Conservation (phyloP, 1,140 invertebrate species). For the Dufourea novaeangliae region DNA sequence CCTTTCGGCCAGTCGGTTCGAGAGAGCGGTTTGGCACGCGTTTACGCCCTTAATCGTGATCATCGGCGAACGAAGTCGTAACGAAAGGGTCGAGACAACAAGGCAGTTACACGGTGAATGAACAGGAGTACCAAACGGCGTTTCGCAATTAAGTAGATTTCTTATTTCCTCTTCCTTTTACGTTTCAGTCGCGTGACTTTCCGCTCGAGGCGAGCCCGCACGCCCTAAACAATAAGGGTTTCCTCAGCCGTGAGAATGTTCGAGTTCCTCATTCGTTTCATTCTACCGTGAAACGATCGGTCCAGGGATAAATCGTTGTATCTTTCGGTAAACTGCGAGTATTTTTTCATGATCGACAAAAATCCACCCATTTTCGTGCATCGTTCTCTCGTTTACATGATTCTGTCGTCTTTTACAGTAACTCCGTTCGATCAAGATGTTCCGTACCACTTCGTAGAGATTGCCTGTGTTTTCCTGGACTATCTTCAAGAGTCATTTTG, state of each 20-base stretch:
- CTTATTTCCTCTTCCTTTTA: slow-evolving; percentile 64
- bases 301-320: not conserved
- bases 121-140: slow-evolving; percentile 50
- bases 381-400: no score
- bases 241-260: slow-evolving; percentile 62
- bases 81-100: slow-evolving; percentile 1
- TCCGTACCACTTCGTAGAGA: no score
- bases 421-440: no score
- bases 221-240: slow-evolving; percentile 57
- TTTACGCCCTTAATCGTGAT: slow-evolving; percentile 9
- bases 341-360: not conserved
- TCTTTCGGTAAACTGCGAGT: slow-evolving; percentile 1
- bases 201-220: slow-evolving; percentile 52
- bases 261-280: slow-evolving; percentile 40
- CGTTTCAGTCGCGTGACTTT: slow-evolving; percentile 64
- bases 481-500: no score
- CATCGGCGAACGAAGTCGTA: not conserved
- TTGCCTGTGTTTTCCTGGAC: no score
- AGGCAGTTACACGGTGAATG: slow-evolving; percentile 29
- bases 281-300: slow-evolving; percentile 43
- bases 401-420: no score
- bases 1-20: no score
- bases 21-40: not conserved
- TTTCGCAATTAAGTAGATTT: slow-evolving; percentile 62
- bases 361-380: not conserved